Base-by-base conservation (phyloP, 2,113 vertebrate species). In the Micronycteris hirsuta region DNA sequence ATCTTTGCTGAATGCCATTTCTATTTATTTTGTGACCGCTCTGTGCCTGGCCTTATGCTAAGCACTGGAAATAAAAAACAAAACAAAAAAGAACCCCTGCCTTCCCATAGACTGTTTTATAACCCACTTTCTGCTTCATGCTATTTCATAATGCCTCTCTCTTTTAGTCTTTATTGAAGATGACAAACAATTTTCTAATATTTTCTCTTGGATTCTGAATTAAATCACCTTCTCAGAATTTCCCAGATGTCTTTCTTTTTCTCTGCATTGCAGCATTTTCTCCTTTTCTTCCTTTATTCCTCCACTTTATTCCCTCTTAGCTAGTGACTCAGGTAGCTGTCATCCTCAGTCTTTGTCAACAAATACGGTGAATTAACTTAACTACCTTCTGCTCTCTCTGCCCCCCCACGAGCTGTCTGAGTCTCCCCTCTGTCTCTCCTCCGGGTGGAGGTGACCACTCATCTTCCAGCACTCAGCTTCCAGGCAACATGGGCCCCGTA, bases 191-290 rank as follows among this genome's bases (percentile, higher is more conserved):
- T 16, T 38, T 85, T 61, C 63, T 65, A 33, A 63, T 49, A 26
- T 65, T 93, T 93, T 68, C 24, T 93, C 33, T 45, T 70, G 54
- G 58, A 70, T 68, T 33, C n/a, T 54, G 86, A 93, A 83, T 94
- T 19, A 92, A 92, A 73, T 74, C 31, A 74, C 15, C 73, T 87
- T 68, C 43, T 63, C 70, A 74, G 65, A 92, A 45, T 73, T 58
- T 86, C 77, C 76, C 28, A 36, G 49, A 36, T 36, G 41, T 78
- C n/a, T 31, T 58, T 67, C 70, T 68, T 71, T 38, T 38, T 4
- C 47, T 20, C 58, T 47, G 19, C 56, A 67, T 33, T 63, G 86
- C 47, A 45, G 52, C 63, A 41, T 36, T 87, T 87, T 67, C 43
- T 67, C 38, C 31, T 22, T 28, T 15, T 24, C n/a, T 22, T 88